Base-by-base conservation (phyloP, 2,888 invertebrate genomes). In the Drosophila mayaguana region DNA sequence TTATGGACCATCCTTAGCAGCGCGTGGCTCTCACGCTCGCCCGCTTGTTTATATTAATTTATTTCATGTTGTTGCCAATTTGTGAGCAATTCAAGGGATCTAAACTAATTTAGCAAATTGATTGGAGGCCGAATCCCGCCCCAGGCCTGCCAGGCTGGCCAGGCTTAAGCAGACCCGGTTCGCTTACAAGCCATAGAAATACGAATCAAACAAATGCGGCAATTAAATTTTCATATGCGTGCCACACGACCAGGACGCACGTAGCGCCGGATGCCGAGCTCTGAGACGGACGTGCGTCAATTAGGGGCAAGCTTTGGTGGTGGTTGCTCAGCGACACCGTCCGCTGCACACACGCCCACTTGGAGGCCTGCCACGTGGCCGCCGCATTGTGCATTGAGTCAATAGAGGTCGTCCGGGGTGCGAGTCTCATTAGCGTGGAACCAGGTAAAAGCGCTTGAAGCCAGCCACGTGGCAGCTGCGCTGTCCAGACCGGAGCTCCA, bases 61-160 rank as follows among this genome's bases (percentile, higher is more conserved):
- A 43, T 54, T 63, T 38, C 34, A 81, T 77, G 73, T 75, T 62
- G 77, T 63, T 68, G 73, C 54, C 87, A 84, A 80, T 84, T 84
- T 87, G 80, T 56, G 55, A 18, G 67, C 53, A 55, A 78, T 84
- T 80, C 61, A 78, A 73, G 53, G 51, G 67, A 56, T 46, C 70
- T 71, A 73, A 84, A 75, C 82, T 80, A 83, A 83, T 83, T 85
- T 80, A 43, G 72, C 55, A 72, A 82, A 83, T 82, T 82, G 80
- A 61, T 65, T 63, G 43, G 56, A 54, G 56, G 20, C 53, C 32
- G 46, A 43, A 51, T 34, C 53, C 50, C 34, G 12, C n/a, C 18
- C n/a, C n/a, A n/a, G n/a, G n/a, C n/a, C n/a, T n/a, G n/a, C n/a
- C n/a, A n/a, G n/a, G n/a, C n/a, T n/a, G n/a, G n/a, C n/a, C 18